These are phyloP conservation scores for Ypsolopha sequella DNA, from an alignment of 2,888 invertebrate genomes.

Conservation along the genomic window DNA sequence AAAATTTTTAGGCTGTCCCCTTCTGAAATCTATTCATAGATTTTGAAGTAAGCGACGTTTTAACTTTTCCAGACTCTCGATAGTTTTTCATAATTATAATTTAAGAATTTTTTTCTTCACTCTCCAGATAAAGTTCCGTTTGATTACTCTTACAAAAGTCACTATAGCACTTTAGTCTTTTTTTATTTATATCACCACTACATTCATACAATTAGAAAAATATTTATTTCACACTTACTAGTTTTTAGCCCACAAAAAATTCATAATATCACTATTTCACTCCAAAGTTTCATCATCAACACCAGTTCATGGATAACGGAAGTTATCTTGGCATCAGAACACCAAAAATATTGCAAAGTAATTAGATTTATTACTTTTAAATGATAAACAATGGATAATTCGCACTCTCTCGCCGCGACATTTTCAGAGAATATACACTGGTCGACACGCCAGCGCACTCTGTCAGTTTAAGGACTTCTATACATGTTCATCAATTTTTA, in stretches of 20 bases:
- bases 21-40: no score
- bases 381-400: constrained; percentile 60
- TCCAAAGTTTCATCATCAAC: constrained; percentile 10
- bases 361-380: constrained; percentile 68
- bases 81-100: background rate
- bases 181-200: background rate
- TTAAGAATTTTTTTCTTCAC: background rate
- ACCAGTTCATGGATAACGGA: background rate
- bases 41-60: no score
- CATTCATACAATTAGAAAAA: constrained; percentile 6
- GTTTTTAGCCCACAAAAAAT: constrained; percentile 13
- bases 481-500: constrained; percentile 72
- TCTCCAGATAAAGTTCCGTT: background rate
- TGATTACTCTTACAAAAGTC: background rate
- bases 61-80: background rate
- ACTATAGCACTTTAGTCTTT: background rate
- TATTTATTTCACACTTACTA: constrained; percentile 1
- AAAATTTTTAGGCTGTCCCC: no score
- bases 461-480: constrained; percentile 70
- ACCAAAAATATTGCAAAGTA: constrained; percentile 48
- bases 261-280: constrained; percentile 16
- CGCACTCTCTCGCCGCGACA: constrained; percentile 56
- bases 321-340: background rate
- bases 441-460: constrained; percentile 67
- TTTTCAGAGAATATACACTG: constrained; percentile 70